phyloP scores from a whole-genome alignment of 2,113 vertebrate species.

The Elanoides forficatus region DNA sequence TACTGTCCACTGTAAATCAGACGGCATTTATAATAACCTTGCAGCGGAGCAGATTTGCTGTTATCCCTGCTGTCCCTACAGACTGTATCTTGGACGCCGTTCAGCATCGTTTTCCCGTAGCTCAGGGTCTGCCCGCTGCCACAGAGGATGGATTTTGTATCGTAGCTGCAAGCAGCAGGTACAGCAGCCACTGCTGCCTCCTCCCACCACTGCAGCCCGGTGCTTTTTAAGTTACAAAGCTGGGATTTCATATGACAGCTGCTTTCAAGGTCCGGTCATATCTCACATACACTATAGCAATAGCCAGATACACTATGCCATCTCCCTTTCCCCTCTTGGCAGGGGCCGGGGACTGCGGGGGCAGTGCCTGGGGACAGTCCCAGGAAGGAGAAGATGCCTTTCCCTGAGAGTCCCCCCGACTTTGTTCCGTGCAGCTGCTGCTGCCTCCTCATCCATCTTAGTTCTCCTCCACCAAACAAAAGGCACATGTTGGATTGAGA shows the following conservation, averaged over 20 bases:
- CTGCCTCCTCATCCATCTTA: not conserved
- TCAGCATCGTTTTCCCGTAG: not conserved
- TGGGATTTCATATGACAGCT: not conserved
- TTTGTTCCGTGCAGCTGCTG: not conserved
- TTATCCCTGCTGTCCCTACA: not conserved
- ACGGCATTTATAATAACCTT: not conserved
- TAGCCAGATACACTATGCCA: accelerated
- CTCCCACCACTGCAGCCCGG: not conserved
- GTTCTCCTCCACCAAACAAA: not conserved
- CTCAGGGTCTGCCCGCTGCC: not conserved
- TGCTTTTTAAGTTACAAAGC: not conserved
- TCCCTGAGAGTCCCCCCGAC: accelerated
- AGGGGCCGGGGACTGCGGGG: not conserved
- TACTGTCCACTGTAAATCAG: not conserved
- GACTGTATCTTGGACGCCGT: accelerated
- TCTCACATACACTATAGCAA: accelerated
- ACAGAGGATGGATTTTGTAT: not conserved
- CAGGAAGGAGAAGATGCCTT: not conserved
- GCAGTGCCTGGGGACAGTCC: not conserved
- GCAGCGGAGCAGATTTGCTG: not conserved
- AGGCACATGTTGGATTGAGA: not conserved
- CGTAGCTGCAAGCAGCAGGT: not conserved
- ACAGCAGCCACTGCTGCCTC: not conserved
- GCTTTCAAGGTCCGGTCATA: not conserved
- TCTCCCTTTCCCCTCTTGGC: not conserved